Conservation (phyloP, 2,797 vertebrate species). For the Decapterus maruadsi region DNA sequence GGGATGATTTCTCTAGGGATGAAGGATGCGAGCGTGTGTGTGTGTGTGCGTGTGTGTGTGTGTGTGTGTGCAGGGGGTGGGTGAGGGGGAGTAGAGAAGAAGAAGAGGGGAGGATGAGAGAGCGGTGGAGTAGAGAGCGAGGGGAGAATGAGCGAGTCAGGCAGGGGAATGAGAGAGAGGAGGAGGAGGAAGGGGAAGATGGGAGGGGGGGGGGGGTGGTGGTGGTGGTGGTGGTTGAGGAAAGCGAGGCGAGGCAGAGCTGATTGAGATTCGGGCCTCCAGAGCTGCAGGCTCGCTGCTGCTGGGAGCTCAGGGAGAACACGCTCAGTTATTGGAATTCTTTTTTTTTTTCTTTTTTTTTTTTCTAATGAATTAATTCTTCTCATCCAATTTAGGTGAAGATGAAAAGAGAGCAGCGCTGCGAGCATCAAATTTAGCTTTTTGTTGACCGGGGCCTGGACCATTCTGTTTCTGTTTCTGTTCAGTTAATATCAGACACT, state of each 20-base stretch:
- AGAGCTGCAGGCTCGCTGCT: conserved; percentile 81
- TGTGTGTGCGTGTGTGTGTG: conserved; percentile 9
- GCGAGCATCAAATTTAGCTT: conserved; percentile 76
- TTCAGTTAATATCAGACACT: conserved; percentile 71
- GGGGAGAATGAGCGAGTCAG: conserved; percentile 53
- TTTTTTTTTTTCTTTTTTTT: conserved; percentile 59
- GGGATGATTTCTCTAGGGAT: conserved; percentile 85
- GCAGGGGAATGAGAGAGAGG: conserved; percentile 48
- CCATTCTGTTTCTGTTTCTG: conserved; percentile 61
- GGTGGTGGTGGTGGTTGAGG: conserved; percentile 45
- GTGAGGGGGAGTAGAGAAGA: conserved; percentile 19
- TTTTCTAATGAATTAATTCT: conserved; percentile 85
- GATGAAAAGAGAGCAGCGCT: conserved; percentile 79
- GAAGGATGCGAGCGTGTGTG: conserved; percentile 69
- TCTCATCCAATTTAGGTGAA: conserved; percentile 83
- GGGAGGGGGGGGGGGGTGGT: neutral
- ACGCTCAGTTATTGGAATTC: conserved; percentile 79
- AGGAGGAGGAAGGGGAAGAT: neutral
- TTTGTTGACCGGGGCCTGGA: conserved; percentile 71
- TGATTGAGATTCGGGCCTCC: conserved; percentile 84
- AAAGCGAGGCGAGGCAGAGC: conserved; percentile 80
- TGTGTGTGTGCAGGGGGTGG: conserved; percentile 34
- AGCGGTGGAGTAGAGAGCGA: conserved; percentile 50
- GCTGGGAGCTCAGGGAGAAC: conserved; percentile 79
- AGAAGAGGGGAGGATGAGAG: conserved; percentile 38